A percentile compares a stretch with the other conserved stretches of the same genome.
Conservation (phyloP, 2,113 vertebrate species). For the Mandrillus leucophaeus region DNA sequence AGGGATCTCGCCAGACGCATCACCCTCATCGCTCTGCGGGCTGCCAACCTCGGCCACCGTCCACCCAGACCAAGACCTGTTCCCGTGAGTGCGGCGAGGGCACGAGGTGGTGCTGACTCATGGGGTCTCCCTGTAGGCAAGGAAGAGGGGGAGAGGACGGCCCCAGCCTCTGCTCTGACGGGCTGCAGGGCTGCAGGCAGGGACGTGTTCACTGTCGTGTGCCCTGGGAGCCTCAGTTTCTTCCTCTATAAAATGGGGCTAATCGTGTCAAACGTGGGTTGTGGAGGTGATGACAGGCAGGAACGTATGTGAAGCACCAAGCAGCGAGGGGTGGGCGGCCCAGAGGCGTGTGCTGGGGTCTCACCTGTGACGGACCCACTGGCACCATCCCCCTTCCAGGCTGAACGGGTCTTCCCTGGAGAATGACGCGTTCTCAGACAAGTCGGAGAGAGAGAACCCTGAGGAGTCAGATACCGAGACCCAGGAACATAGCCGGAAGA, state of each 20-base stretch:
- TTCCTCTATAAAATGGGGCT: neutral
- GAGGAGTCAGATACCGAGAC: slow-evolving; percentile 90
- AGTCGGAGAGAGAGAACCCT: slow-evolving; percentile 91
- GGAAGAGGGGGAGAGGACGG: neutral
- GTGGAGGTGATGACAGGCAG: accelerated
- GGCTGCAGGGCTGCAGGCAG: neutral
- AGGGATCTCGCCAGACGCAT: slow-evolving; percentile 86
- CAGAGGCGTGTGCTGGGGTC: too few species aligned
- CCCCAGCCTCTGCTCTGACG: neutral
- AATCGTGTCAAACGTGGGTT: accelerated
- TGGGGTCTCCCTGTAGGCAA: neutral
- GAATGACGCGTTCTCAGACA: slow-evolving; percentile 93
- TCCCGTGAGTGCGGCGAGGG: slow-evolving; percentile 86
- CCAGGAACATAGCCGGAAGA: slow-evolving; percentile 89
- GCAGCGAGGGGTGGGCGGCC: neutral
- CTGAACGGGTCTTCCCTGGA: slow-evolving; percentile 91
- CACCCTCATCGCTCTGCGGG: slow-evolving; percentile 86
- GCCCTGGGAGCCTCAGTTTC: neutral
- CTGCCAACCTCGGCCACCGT: slow-evolving; percentile 87
- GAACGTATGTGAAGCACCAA: accelerated
- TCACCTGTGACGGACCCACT: accelerated
- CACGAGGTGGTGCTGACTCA: neutral
- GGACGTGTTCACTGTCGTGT: neutral
- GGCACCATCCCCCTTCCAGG: slow-evolving; percentile 78
- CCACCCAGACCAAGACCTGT: slow-evolving; percentile 89